A percentile compares a stretch with the other conserved stretches of the same genome.
Evolutionary conservation across 2,797 vertebrate species (phyloP).

Genomic region (Myoxocephalus aenaeus): DNA sequence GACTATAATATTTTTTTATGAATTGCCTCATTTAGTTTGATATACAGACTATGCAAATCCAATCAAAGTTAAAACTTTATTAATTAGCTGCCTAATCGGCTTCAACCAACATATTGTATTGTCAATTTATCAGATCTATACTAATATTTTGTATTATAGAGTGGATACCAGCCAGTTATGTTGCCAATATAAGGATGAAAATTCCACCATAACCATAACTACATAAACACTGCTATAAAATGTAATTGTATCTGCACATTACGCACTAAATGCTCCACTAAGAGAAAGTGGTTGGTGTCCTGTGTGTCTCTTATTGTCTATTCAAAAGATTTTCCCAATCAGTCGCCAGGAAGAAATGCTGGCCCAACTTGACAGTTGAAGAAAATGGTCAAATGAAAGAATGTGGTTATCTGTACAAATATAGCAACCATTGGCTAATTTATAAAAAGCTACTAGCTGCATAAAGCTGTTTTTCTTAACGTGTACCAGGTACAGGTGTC

Average conservation of each 20-base stretch:
- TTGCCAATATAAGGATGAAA: conserved; percentile 7
- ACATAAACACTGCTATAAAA: not conserved
- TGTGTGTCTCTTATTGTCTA: not conserved
- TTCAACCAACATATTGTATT: conserved; percentile 17
- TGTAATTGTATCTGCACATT: not conserved
- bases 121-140: conserved; percentile 17
- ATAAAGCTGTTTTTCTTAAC: not conserved
- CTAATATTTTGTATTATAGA: not conserved
- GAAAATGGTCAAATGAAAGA: not conserved
- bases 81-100: conserved; percentile 19
- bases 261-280: not conserved
- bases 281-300: not conserved
- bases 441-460: not conserved
- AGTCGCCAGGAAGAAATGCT: not conserved
- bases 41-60: not conserved
- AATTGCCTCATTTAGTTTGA: conserved; percentile 13
- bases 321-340: not conserved
- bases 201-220: not conserved
- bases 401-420: not conserved
- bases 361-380: not conserved
- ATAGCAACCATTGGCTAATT: not conserved
- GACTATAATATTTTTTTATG: not conserved
- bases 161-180: conserved; percentile 11
- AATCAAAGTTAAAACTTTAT: conserved; percentile 15
- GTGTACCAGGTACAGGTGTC: not conserved